Conservation (phyloP, 2,113 vertebrate genomes). For the Sorex araneus region DNA sequence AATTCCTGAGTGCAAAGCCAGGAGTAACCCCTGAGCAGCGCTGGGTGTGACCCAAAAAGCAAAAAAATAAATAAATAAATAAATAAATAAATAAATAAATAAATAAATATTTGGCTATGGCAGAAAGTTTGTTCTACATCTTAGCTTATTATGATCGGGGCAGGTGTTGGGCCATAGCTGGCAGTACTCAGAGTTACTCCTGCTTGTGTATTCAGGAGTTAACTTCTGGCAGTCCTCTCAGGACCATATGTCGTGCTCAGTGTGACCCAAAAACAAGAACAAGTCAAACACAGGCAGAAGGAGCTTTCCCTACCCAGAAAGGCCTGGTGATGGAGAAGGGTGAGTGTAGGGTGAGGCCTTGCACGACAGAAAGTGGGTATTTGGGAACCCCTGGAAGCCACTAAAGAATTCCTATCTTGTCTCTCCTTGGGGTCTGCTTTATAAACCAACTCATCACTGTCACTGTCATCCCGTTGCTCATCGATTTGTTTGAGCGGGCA, state of each 20-base stretch:
- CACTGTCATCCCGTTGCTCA: too few relatives aligned
- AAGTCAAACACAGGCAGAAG: neutral
- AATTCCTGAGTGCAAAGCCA: too few relatives aligned
- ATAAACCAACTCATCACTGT: too few relatives aligned
- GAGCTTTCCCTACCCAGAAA: neutral
- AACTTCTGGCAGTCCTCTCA: too few relatives aligned
- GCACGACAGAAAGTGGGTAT: neutral
- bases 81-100: too few relatives aligned
- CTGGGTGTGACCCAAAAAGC: too few relatives aligned
- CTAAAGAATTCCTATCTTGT: conserved; percentile 33
- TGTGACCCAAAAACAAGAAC: neutral
- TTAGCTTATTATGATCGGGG: neutral
- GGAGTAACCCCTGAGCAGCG: too few relatives aligned
- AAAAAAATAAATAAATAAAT: too few relatives aligned
- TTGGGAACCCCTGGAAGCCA: neutral
- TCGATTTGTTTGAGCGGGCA: too few relatives aligned
- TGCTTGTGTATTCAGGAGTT: neutral
- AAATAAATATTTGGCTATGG: conserved; percentile 40
- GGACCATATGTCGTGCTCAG: too few relatives aligned
- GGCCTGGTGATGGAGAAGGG: neutral
- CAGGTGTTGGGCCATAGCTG: too few relatives aligned
- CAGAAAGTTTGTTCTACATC: conserved; percentile 46
- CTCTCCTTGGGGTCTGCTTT: conserved; percentile 7
- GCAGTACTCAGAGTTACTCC: too few relatives aligned
- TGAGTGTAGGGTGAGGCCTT: neutral